phyloP scores from a whole-genome alignment of 2,797 vertebrate genomes.

The Liparis tanakae region DNA sequence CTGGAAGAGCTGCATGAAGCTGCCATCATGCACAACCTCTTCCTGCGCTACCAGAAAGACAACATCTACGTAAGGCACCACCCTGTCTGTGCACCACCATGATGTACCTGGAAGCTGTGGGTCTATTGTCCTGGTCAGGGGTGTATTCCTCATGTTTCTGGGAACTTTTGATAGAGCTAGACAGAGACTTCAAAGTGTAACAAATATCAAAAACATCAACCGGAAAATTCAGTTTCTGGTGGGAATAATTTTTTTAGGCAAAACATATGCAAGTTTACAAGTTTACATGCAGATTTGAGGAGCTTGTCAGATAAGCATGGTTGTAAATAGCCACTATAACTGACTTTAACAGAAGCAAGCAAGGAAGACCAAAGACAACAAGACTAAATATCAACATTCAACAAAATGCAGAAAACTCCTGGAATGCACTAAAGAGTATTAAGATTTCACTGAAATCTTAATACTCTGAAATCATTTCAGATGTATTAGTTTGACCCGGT shows the following conservation, averaged over 20 bases:
- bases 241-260: accelerated
- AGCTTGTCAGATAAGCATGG: not conserved
- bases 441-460: too few relatives aligned
- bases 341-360: constrained; percentile 2
- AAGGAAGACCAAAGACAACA: not conserved
- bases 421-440: not conserved
- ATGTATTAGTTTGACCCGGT: constrained; percentile 31
- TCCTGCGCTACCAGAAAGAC: constrained; percentile 87
- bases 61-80: constrained; percentile 88
- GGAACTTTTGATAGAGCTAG: not conserved
- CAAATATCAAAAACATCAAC: not conserved
- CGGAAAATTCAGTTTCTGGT: not conserved
- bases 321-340: not conserved
- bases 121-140: not conserved
- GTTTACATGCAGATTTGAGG: not conserved
- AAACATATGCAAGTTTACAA: not conserved
- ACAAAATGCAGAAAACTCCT: constrained; percentile 3
- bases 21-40: constrained; percentile 93
- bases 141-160: not conserved
- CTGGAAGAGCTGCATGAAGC: constrained; percentile 91
- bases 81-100: not conserved
- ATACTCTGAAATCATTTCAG: too few relatives aligned
- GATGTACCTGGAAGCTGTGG: not conserved
- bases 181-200: constrained; percentile 4
- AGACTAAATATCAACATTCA: not conserved